Percentiles rank a stretch among this genome's conserved stretches.
phyloP scores from a whole-genome alignment of 1,140 invertebrate genomes.

The Pogonomyrmex californicus region DNA sequence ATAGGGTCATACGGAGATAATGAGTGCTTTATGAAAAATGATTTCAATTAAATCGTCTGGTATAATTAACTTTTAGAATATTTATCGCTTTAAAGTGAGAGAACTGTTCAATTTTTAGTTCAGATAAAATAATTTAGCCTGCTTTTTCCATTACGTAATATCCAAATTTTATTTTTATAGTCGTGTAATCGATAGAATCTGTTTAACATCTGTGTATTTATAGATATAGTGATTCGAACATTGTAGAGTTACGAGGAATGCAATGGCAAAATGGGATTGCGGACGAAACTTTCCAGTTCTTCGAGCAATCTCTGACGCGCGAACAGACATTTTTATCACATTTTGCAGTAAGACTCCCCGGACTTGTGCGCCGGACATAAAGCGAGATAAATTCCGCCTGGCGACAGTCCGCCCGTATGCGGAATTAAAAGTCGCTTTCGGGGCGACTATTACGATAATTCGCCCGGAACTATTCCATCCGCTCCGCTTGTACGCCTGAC shows the following conservation, averaged over 20 bases:
- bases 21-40: not conserved
- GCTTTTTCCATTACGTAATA: not conserved
- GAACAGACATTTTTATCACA: slow-evolving; percentile 53
- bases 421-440: slow-evolving; percentile 59
- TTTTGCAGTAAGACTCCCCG: slow-evolving; percentile 30
- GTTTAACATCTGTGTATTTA: not conserved
- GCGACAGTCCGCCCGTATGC: slow-evolving; percentile 45
- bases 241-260: slow-evolving; percentile 6
- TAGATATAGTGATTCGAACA: slow-evolving; percentile 26
- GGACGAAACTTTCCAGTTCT: slow-evolving; percentile 31
- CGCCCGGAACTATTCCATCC: slow-evolving; percentile 45
- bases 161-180: slow-evolving; percentile 7
- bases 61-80: not conserved
- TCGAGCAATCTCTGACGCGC: slow-evolving; percentile 37
- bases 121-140: not conserved
- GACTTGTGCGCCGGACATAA: slow-evolving; percentile 21
- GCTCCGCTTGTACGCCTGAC: slow-evolving; percentile 33
- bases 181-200: not conserved
- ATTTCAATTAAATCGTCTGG: not conserved
- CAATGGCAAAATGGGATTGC: slow-evolving; percentile 32
- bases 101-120: not conserved
- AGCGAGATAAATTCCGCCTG: slow-evolving; percentile 48
- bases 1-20: slow-evolving; percentile 9
- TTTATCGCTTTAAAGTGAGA: not conserved
- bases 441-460: slow-evolving; percentile 59